Conservation (phyloP, 1,140 invertebrate species). For the Zeugodacus cucurbitae region DNA sequence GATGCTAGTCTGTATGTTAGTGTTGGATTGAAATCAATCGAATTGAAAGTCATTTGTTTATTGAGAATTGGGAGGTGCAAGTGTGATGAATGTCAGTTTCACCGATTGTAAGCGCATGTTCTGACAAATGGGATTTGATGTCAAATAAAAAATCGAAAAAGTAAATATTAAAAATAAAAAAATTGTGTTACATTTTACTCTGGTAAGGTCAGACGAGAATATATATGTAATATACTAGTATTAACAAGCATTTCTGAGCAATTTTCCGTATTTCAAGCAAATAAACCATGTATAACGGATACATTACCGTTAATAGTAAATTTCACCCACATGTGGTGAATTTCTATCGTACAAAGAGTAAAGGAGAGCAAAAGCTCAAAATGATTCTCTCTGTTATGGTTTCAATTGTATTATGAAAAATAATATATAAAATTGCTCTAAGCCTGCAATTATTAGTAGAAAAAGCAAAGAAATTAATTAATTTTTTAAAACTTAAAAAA, state of each 20-base stretch:
- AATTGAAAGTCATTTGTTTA: background rate
- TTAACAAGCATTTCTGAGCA: no score
- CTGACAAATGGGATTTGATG: conserved; percentile 20
- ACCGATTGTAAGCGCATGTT: background rate
- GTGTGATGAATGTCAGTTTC: conserved; percentile 23
- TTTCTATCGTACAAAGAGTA: background rate
- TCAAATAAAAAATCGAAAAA: background rate
- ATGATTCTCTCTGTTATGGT: background rate
- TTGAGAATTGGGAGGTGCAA: background rate
- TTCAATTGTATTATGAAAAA: background rate
- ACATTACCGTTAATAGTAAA: no score
- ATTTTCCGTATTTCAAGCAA: no score
- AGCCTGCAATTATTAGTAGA: no score
- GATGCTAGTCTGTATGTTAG: background rate
- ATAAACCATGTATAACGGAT: no score
- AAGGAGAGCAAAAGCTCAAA: background rate
- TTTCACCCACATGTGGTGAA: background rate
- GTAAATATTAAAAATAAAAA: background rate
- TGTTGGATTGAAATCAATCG: background rate
- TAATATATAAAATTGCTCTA: no score
- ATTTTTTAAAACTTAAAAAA: no score
- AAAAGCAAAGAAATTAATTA: no score
- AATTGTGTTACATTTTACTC: background rate
- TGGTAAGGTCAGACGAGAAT: background rate
- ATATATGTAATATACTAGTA: no score